A percentile compares a stretch with the other conserved stretches of the same genome.
Conservation (phyloP, 2,888 invertebrate genomes). For the Protonemura montana region DNA sequence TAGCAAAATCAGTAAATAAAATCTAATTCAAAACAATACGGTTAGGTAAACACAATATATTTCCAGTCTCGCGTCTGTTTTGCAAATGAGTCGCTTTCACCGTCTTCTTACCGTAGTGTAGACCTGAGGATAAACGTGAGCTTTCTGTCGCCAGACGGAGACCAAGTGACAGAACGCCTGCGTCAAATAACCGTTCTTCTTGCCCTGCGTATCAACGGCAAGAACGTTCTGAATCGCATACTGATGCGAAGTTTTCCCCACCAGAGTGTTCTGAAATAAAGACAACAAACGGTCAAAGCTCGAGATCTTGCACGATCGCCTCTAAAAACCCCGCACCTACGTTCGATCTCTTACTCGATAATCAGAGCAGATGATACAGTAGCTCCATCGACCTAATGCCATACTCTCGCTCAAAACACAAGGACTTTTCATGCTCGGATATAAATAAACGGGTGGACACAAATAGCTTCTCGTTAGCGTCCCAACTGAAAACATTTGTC, state of each 20-base stretch:
- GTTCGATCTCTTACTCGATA: not conserved
- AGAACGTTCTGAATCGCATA: slow-evolving; percentile 65
- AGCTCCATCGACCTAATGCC: not conserved
- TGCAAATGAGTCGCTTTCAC: too few species aligned
- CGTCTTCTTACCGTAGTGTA: slow-evolving; percentile 44
- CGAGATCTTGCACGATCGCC: not conserved
- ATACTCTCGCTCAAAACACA: not conserved
- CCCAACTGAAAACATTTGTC: not conserved
- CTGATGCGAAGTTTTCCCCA: slow-evolving; percentile 57
- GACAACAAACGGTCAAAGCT: slow-evolving; percentile 74
- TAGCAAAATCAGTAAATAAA: too few species aligned
- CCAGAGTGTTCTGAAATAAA: slow-evolving; percentile 56
- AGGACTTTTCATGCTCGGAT: not conserved
- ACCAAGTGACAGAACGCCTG: slow-evolving; percentile 70
- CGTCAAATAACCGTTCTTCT: slow-evolving; percentile 67
- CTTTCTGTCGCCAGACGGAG: slow-evolving; percentile 71
- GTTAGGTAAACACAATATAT: too few species aligned
- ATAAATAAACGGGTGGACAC: not conserved
- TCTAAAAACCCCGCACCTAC: not conserved
- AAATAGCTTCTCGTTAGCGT: not conserved
- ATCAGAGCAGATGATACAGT: not conserved
- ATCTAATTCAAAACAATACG: too few species aligned
- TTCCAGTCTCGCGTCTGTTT: too few species aligned
- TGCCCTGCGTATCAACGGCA: slow-evolving; percentile 64
- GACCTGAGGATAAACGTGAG: slow-evolving; percentile 74